These are phyloP conservation scores for Thereva nobilitata DNA, from an alignment of 2,888 invertebrate genomes.

Conservation along the genomic window DNA sequence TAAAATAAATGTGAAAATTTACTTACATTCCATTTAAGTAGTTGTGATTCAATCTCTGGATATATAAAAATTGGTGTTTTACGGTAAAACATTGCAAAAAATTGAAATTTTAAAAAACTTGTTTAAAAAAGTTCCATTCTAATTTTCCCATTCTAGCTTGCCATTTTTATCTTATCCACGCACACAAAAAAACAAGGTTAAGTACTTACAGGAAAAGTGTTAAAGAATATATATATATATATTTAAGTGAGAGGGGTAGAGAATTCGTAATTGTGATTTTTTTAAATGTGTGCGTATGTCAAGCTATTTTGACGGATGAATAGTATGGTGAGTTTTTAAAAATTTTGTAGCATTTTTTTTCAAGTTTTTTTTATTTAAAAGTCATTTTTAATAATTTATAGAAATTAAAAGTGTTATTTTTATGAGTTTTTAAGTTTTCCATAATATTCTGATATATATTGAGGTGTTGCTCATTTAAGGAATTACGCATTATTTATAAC, in stretches of 20 bases:
- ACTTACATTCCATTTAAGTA: slow-evolving; percentile 55
- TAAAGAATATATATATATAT: background rate
- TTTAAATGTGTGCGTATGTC: slow-evolving; percentile 16
- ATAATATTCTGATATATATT: too few species aligned
- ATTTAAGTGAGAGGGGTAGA: too few species aligned
- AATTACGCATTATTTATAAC: too few species aligned
- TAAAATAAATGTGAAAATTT: slow-evolving; percentile 36
- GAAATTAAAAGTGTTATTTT: too few species aligned
- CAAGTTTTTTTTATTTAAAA: background rate
- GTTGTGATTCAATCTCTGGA: slow-evolving; percentile 53
- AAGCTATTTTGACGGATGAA: slow-evolving; percentile 23
- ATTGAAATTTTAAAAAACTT: background rate
- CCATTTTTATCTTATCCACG: background rate
- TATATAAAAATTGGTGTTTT: slow-evolving; percentile 54
- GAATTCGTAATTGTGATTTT: background rate
- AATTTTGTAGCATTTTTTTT: slow-evolving; percentile 1
- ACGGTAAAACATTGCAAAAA: slow-evolving; percentile 52
- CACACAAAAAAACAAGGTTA: slow-evolving; percentile 2
- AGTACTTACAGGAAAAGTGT: slow-evolving; percentile 1
- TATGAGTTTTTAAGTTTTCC: too few species aligned
- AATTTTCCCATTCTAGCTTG: too few species aligned
- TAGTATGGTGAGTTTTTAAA: slow-evolving; percentile 34
- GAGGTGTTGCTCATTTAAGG: too few species aligned
- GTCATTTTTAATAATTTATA: background rate
- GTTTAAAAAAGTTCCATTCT: background rate